Evolutionary conservation across 2,888 invertebrate species (phyloP).

Genomic region (Chesias legatella): DNA sequence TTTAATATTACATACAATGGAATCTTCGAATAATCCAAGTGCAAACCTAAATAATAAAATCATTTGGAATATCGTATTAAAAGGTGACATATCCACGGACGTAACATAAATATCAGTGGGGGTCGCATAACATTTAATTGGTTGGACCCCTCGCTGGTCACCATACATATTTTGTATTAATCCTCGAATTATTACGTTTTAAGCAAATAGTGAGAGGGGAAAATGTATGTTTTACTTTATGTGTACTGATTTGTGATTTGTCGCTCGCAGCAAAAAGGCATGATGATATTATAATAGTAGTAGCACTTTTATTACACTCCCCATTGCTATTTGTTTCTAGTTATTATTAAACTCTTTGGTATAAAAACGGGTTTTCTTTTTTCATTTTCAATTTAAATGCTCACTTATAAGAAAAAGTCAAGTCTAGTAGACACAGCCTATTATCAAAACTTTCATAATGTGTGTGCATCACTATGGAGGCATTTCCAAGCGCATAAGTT

Average conservation of each 20-base stretch:
- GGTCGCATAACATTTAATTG: slow-evolving; percentile 27
- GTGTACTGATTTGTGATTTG: slow-evolving; percentile 11
- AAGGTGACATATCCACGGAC: slow-evolving; percentile 22
- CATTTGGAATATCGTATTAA: slow-evolving; percentile 19
- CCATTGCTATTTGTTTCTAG: not conserved
- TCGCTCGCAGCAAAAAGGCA: slow-evolving; percentile 1
- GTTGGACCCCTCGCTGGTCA: slow-evolving; percentile 23
- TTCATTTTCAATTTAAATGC: not conserved
- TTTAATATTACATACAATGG: slow-evolving; percentile 1
- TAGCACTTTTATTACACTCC: not conserved
- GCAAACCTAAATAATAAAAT: slow-evolving; percentile 19
- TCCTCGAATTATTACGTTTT: slow-evolving; percentile 9
- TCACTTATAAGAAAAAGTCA: too few relatives aligned
- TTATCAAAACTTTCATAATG: too few relatives aligned
- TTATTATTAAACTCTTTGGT: too few relatives aligned
- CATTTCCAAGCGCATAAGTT: too few relatives aligned
- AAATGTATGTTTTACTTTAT: slow-evolving; percentile 7
- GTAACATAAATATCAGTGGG: slow-evolving; percentile 27
- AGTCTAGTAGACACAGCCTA: too few relatives aligned
- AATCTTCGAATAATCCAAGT: slow-evolving; percentile 22
- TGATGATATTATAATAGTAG: not conserved
- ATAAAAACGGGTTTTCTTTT: not conserved
- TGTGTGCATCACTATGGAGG: too few relatives aligned
- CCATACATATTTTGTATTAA: slow-evolving; percentile 16
- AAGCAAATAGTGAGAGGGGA: slow-evolving; percentile 5